Conservation (phyloP, 2,797 vertebrate genomes). For the Tinamus major region DNA sequence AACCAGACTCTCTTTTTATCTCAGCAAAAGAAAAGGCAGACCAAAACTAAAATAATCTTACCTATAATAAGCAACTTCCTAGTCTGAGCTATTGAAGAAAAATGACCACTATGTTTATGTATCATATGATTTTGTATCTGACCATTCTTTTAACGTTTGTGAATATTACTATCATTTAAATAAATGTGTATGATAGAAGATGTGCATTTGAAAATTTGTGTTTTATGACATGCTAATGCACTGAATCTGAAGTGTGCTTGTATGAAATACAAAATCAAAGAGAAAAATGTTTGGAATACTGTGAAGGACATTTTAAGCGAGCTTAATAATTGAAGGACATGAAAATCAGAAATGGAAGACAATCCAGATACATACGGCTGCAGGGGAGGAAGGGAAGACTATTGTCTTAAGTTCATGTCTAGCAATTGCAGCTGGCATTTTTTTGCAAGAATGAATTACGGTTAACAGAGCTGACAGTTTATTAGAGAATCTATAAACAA, state of each 20-base stretch:
- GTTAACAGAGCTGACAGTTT: background rate
- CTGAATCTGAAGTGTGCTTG: background rate
- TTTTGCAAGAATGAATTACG: background rate
- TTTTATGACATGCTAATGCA: background rate
- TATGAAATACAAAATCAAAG: background rate
- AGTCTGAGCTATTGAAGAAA: background rate
- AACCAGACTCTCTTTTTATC: background rate
- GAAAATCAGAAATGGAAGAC: background rate
- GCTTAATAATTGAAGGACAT: background rate
- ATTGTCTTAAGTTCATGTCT: background rate
- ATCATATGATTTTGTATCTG: background rate
- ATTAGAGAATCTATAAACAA: background rate
- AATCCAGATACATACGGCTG: background rate
- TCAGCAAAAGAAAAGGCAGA: background rate
- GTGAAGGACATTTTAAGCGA: background rate
- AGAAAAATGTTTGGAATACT: background rate
- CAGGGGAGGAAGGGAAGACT: background rate
- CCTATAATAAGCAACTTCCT: background rate
- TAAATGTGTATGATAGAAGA: background rate
- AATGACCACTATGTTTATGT: background rate
- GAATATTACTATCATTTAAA: background rate
- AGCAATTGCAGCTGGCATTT: background rate
- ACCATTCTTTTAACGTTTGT: background rate
- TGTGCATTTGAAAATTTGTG: background rate
- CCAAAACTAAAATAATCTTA: background rate